These are phyloP conservation scores for Dinoponera quadriceps DNA, from an alignment of 1,140 invertebrate species.

Conservation along the genomic window DNA sequence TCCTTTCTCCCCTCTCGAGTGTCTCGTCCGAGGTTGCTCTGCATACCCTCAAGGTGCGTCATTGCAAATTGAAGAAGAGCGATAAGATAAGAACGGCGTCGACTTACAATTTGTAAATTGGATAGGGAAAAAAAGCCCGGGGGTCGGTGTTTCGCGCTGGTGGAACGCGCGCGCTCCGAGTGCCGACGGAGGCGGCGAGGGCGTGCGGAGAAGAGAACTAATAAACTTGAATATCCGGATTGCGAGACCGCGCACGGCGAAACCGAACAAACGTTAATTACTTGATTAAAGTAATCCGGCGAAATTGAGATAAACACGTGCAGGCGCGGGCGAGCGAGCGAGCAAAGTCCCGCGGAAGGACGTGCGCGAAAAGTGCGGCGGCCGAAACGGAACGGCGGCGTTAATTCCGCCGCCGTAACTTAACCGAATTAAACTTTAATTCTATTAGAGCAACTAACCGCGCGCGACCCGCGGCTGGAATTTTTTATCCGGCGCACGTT, in stretches of 20 bases:
- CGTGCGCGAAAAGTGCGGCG: constrained; percentile 13
- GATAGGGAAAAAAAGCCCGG: constrained; percentile 28
- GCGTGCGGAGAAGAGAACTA: constrained; percentile 21
- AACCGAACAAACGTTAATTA: constrained; percentile 60
- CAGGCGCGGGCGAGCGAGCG: constrained; percentile 24
- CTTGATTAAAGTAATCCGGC: constrained; percentile 58
- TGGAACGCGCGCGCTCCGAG: background rate
- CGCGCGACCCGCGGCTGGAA: constrained; percentile 46
- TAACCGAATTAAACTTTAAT: constrained; percentile 61
- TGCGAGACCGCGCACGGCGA: constrained; percentile 17
- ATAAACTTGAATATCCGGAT: constrained; percentile 52
- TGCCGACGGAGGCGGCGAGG: background rate
- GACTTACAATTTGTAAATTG: constrained; percentile 48
- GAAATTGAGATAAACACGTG: constrained; percentile 56
- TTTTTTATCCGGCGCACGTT: constrained; percentile 49
- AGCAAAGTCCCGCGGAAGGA: constrained; percentile 35
- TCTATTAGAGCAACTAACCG: constrained; percentile 58
- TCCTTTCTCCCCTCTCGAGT: background rate
- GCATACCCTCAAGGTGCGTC: constrained; percentile 17
- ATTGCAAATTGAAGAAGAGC: constrained; percentile 44
- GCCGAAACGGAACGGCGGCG: constrained; percentile 21
- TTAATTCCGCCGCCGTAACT: constrained; percentile 47
- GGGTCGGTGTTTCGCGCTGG: background rate
- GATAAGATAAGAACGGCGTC: constrained; percentile 24
- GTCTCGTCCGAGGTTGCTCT: constrained; percentile 22